Evolutionary conservation across 30 jellyfish, hydroid and myxozoan species (phyloP).

Genomic region (Pseudorhiza aurosa): DNA sequence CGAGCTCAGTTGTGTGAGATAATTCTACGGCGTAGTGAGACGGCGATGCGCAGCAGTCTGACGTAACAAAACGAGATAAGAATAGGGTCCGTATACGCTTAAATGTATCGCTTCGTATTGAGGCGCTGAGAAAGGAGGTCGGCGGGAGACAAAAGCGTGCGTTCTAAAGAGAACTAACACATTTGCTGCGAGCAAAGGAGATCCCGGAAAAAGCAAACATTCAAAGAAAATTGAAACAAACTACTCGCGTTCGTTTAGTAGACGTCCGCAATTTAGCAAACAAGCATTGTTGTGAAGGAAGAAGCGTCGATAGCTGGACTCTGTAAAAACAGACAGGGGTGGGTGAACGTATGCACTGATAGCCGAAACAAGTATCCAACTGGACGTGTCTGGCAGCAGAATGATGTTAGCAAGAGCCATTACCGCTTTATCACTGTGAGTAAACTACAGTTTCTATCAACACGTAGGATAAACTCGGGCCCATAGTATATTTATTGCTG

Average conservation of each 20-base stretch:
- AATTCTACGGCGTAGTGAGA: neutral
- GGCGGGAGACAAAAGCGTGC: constrained; percentile 35
- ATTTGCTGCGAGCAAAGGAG: constrained; percentile 47
- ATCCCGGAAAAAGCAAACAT: constrained; percentile 71
- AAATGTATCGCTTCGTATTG: constrained; percentile 15
- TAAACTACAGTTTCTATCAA: neutral
- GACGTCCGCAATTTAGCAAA: constrained; percentile 61
- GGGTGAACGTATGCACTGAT: neutral
- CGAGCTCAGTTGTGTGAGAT: neutral
- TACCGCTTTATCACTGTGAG: neutral
- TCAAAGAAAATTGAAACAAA: constrained; percentile 49
- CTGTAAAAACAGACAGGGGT: constrained; percentile 11
- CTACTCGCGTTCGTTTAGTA: constrained; percentile 6
- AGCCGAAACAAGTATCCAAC: neutral
- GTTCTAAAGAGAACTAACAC: constrained; percentile 44
- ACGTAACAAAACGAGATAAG: neutral
- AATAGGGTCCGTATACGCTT: neutral
- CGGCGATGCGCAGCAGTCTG: constrained; percentile 11
- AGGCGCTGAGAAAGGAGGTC: constrained; percentile 25
- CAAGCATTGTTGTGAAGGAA: constrained; percentile 27
- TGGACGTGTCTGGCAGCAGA: neutral
- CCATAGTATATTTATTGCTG: no score
- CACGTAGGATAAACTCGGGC: no score
- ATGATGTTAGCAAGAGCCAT: neutral
- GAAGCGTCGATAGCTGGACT: neutral